A percentile compares a stretch with the other conserved stretches of the same genome.
Evolutionary conservation across 2,113 vertebrate genomes (phyloP).

Genomic region (Danionella cerebrum): DNA sequence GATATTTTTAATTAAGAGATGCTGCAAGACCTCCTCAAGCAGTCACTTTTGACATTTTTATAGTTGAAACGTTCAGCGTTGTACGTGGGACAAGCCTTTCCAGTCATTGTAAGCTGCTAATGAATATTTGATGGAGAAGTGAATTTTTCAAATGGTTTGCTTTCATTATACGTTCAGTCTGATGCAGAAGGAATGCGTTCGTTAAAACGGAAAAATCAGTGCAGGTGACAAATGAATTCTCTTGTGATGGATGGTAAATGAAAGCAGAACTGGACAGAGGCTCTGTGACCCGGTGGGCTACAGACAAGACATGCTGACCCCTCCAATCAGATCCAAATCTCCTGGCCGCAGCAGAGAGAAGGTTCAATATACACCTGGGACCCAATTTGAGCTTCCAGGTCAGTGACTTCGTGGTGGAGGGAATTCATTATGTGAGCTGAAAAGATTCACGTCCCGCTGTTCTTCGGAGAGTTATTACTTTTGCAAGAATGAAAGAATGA

Average conservation of each 20-base stretch:
- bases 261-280: background rate
- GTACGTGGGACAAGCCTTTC: background rate
- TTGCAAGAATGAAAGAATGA: background rate
- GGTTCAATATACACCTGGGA: conserved; percentile 9
- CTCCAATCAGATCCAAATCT: background rate
- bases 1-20: too few relatives aligned
- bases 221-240: background rate
- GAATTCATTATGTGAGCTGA: conserved; percentile 18
- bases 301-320: conserved; percentile 5
- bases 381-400: conserved; percentile 30
- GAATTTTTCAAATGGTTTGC: background rate
- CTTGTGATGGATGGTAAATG: background rate
- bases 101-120: background rate
- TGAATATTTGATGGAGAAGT: background rate
- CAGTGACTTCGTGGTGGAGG: background rate
- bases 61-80: background rate
- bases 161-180: background rate
- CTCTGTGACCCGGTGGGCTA: background rate
- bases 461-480: background rate
- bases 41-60: background rate
- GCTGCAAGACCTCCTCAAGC: background rate
- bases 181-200: background rate
- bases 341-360: conserved; percentile 1
- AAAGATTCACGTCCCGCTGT: background rate
- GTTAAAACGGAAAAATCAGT: background rate